Conservation (phyloP, 2,113 vertebrate genomes). For the Narcine bancroftii region DNA sequence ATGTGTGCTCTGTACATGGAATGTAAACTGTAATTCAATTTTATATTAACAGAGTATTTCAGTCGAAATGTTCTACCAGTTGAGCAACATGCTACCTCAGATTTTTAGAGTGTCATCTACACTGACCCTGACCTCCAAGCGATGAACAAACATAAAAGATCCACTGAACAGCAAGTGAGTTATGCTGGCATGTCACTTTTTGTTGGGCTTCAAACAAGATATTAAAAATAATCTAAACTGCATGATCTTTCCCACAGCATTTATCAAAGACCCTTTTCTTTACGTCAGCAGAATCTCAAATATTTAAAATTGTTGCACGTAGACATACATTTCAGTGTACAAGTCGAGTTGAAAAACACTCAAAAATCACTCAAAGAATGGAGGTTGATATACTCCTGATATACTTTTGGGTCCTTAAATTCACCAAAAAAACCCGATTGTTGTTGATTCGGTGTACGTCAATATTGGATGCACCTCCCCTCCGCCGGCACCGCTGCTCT, state of each 20-base stretch:
- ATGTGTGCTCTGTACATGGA: neutral
- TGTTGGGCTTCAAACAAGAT: neutral
- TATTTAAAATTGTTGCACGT: neutral
- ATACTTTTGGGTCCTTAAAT: too few relatives aligned
- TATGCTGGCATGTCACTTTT: slow-evolving; percentile 10
- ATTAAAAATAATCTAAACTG: neutral
- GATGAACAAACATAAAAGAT: slow-evolving; percentile 45
- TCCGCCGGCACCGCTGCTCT: too few relatives aligned
- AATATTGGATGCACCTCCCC: too few relatives aligned
- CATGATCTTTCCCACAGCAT: neutral
- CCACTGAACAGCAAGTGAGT: neutral
- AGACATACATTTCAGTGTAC: too few relatives aligned
- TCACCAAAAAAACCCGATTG: too few relatives aligned
- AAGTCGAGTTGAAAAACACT: too few relatives aligned
- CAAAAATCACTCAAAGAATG: too few relatives aligned
- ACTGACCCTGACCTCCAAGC: slow-evolving; percentile 72
- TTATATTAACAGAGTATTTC: slow-evolving; percentile 76
- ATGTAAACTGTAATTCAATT: neutral
- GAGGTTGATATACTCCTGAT: too few relatives aligned
- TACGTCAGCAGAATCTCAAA: neutral
- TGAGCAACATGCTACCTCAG: slow-evolving; percentile 96
- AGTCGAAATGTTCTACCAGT: slow-evolving; percentile 95
- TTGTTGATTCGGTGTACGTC: too few relatives aligned
- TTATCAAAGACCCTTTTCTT: neutral
- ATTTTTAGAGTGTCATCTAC: slow-evolving; percentile 96